Evolutionary conservation across 2,888 invertebrate genomes (phyloP), one percentile per base, ranked within the genome.

Genomic region (Poecilus cupreus): DNA sequence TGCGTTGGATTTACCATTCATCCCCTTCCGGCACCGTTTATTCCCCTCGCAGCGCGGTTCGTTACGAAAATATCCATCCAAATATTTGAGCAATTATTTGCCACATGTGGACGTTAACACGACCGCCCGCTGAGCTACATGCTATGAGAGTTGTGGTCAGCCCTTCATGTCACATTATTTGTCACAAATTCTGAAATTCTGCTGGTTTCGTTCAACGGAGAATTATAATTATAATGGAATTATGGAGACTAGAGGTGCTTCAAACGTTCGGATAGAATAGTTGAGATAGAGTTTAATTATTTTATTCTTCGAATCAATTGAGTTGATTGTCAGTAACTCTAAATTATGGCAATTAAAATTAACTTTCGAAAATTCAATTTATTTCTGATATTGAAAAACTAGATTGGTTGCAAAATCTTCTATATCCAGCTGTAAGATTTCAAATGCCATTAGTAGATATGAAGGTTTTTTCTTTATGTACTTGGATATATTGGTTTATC

Each of bases 61-160:
- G 64, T 68, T 68, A 68, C 64, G 39, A 68, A 68, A 68, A 68
- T 68, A 68, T 68, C 64, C 64, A 68, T 68, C 37, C 64, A 68
- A 68, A 68, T 37, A 68, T 68, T 68, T 32, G 16, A 68, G 64
- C 64, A 68, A 68, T 68, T 68, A 68, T 32, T 68, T 32, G 64
- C 32, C 64, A 37, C 64, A 37, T 37, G 64, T 18, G 64, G 64
- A 68, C 64, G 64, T 16, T 68, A 68, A 68, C 64, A 37, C 64
- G 13, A 20, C 32, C 37, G 13, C 51, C 51, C 51, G 51, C 37
- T 11, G 37, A 16, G 64, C 8, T 51, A 51, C 51, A 8, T 13
- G 51, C 16, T 18, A 51, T 18, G 51, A 51, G 51, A 51, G 20
- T 13, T 68, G 64, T 18, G 64, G 64, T 68, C 32, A 13, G 37